These are phyloP conservation scores for Sigmodon hispidus DNA, from an alignment of 2,113 vertebrate species.

Conservation along the genomic window DNA sequence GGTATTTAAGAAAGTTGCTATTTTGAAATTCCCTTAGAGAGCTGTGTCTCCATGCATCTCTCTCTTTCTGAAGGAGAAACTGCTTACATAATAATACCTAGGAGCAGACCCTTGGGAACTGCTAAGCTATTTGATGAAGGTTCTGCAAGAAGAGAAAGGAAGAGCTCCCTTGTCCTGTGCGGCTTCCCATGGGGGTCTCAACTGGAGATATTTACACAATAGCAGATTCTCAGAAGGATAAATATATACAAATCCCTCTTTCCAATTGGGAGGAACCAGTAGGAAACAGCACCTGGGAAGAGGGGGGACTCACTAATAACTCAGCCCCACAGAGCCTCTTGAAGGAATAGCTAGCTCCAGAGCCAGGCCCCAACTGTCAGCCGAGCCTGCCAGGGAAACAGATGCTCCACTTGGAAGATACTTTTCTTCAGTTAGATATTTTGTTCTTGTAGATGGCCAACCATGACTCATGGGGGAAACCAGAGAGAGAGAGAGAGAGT, in stretches of 20 bases:
- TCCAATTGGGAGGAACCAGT: conserved; percentile 56
- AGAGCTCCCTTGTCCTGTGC: neutral
- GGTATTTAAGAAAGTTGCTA: conserved; percentile 77
- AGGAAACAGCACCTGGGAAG: conserved; percentile 54
- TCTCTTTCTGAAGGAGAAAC: conserved; percentile 71
- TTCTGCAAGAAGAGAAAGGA: conserved; percentile 60
- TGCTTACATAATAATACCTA: conserved; percentile 74
- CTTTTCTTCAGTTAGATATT: conserved; percentile 79
- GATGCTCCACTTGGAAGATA: conserved; percentile 74
- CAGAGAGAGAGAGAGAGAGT: neutral
- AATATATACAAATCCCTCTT: conserved; percentile 63
- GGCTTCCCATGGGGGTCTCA: conserved; percentile 61
- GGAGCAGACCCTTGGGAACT: conserved; percentile 69
- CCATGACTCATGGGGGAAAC: conserved; percentile 69
- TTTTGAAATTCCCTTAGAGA: conserved; percentile 80
- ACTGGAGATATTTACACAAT: conserved; percentile 74
- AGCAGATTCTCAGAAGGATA: conserved; percentile 71
- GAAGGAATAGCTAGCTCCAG: conserved; percentile 49
- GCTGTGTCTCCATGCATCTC: conserved; percentile 68
- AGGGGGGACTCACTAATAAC: conserved; percentile 64
- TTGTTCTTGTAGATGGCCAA: conserved; percentile 77
- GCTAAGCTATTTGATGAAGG: conserved; percentile 59
- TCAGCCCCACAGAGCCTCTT: conserved; percentile 25
- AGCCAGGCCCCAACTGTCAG: conserved; percentile 70
- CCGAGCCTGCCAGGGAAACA: conserved; percentile 77